These are phyloP conservation scores for Podabrus alpinus DNA, from an alignment of 2,888 invertebrate species.

Conservation along the genomic window DNA sequence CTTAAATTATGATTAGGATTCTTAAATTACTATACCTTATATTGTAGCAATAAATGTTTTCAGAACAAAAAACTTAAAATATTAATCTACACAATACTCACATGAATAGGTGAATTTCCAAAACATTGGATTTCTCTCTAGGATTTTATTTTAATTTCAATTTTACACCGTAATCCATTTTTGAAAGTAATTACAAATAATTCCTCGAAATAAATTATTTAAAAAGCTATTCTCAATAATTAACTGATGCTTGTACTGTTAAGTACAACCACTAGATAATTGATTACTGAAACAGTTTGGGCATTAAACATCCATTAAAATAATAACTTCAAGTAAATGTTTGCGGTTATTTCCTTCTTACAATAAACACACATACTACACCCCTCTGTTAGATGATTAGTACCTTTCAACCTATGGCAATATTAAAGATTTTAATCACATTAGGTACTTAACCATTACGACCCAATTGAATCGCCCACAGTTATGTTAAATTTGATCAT, in stretches of 20 bases:
- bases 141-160: conserved; percentile 64
- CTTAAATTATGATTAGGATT: too few species aligned
- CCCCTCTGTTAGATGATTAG: too few species aligned
- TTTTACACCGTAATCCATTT: conserved; percentile 61
- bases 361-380: background rate
- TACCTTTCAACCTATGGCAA: background rate
- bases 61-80: too few species aligned
- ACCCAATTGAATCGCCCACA: background rate
- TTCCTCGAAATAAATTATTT: background rate
- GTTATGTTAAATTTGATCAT: background rate
- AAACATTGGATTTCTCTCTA: conserved; percentile 63
- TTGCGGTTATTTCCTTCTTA: background rate
- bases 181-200: background rate
- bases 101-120: conserved; percentile 71
- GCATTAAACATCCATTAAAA: background rate
- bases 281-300: background rate
- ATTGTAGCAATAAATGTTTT: too few species aligned
- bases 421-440: background rate
- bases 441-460: background rate
- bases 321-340: background rate
- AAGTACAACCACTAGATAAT: background rate
- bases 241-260: background rate
- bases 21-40: too few species aligned
- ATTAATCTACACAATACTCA: conserved; percentile 55
- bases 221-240: too few species aligned